Evolutionary conservation across 2,797 vertebrate genomes (phyloP).

Genomic region (Selene dorsalis): DNA sequence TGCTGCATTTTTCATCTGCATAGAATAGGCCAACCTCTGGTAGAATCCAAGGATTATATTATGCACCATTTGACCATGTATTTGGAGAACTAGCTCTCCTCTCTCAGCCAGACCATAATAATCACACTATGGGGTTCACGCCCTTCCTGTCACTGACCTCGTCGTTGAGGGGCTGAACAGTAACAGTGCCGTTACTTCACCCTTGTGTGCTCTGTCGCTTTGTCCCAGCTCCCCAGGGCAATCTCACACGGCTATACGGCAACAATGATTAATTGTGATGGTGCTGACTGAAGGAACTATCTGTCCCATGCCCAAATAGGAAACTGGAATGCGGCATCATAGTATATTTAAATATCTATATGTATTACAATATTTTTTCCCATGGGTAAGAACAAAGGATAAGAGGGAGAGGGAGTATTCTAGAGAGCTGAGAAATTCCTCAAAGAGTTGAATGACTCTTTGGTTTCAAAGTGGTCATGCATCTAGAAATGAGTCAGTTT

Average conservation of each 20-base stretch:
- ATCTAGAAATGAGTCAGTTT: slow-evolving; percentile 53
- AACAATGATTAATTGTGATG: slow-evolving; percentile 68
- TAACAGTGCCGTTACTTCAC: slow-evolving; percentile 45
- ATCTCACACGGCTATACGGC: slow-evolving; percentile 50
- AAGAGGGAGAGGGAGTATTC: slow-evolving; percentile 5
- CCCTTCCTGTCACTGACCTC: slow-evolving; percentile 67
- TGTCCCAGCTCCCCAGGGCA: slow-evolving; percentile 54
- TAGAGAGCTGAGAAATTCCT: slow-evolving; percentile 30
- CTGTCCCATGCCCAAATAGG: slow-evolving; percentile 33
- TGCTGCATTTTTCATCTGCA: slow-evolving; percentile 11
- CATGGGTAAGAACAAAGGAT: slow-evolving; percentile 15
- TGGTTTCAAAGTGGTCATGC: slow-evolving; percentile 35
- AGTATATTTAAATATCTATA: slow-evolving; percentile 28
- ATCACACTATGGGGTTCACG: slow-evolving; percentile 59
- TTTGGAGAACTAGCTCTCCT: slow-evolving; percentile 41
- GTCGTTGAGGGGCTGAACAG: slow-evolving; percentile 36
- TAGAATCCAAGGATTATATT: slow-evolving; percentile 35
- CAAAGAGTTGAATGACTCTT: slow-evolving; percentile 42
- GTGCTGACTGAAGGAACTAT: slow-evolving; percentile 61
- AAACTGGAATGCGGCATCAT: slow-evolving; percentile 30
- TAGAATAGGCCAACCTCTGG: slow-evolving; percentile 2
- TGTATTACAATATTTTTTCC: slow-evolving; percentile 20
- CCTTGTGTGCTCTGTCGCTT: slow-evolving; percentile 54
- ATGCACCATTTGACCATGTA: slow-evolving; percentile 35
- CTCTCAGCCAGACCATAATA: slow-evolving; percentile 63